Conservation (phyloP, 2,888 invertebrate species). For the Cynaeus angustus region DNA sequence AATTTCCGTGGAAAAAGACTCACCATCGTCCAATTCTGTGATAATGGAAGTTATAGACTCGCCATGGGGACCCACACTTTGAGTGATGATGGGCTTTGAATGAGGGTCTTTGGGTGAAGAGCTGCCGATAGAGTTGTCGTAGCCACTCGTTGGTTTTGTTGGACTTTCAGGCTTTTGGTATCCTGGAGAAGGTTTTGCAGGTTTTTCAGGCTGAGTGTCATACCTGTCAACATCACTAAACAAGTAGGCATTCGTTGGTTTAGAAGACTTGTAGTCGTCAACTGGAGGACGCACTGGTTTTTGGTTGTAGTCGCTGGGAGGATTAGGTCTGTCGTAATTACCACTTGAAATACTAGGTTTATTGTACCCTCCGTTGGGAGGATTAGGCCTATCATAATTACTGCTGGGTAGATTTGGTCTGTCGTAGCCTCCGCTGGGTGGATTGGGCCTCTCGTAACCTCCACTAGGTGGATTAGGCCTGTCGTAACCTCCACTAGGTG, state of each 20-base stretch:
- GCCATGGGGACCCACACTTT: constrained; percentile 65
- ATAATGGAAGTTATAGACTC: constrained; percentile 68
- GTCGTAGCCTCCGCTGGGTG: constrained; percentile 35
- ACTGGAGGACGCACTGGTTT: constrained; percentile 24
- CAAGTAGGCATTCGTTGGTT: constrained; percentile 22
- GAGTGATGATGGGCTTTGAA: constrained; percentile 61
- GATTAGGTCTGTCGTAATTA: background rate
- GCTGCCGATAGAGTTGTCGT: constrained; percentile 29
- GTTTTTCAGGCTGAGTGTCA: constrained; percentile 12
- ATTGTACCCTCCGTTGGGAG: constrained; percentile 35
- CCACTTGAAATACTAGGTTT: constrained; percentile 35
- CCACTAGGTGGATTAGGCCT: constrained; percentile 18
- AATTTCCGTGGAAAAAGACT: constrained; percentile 51
- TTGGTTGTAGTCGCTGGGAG: constrained; percentile 19
- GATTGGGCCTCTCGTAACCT: constrained; percentile 10
- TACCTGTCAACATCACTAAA: constrained; percentile 17
- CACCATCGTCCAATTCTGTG: constrained; percentile 61
- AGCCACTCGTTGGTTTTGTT: constrained; percentile 19
- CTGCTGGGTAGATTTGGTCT: constrained; percentile 33
- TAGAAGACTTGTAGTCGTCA: constrained; percentile 8
- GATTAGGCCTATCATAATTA: constrained; percentile 38
- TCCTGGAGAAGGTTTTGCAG: background rate
- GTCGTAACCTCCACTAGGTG: constrained; percentile 19
- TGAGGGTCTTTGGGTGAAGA: constrained; percentile 37
- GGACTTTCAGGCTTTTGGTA: constrained; percentile 13